Conservation (phyloP, 2,113 vertebrate species). For the Martes martes region DNA sequence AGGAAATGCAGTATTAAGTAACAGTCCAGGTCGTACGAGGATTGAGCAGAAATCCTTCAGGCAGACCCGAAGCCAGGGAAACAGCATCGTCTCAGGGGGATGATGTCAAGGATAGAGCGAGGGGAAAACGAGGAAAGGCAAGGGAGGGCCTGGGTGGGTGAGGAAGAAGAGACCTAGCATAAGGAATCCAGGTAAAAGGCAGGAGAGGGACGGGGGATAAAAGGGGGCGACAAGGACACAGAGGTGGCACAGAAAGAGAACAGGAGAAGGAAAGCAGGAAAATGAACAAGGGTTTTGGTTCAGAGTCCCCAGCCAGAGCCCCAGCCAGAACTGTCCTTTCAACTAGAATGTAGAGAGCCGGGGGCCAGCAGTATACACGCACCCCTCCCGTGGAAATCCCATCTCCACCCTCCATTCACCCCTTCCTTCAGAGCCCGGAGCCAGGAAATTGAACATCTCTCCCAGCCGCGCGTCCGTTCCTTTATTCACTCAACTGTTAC, state of each 20-base stretch:
- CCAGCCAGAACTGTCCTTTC: neutral
- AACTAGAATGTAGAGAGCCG: neutral
- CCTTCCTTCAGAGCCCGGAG: neutral
- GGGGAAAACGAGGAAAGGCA: neutral
- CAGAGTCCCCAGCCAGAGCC: neutral
- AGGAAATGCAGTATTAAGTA: neutral
- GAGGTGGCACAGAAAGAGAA: neutral
- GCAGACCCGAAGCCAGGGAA: neutral
- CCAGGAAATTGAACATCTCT: neutral
- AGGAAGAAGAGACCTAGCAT: too few species aligned
- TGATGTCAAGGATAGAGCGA: neutral
- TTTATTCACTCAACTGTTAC: neutral
- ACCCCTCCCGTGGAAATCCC: neutral
- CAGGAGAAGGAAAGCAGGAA: neutral
- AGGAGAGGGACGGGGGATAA: neutral
- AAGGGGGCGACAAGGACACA: neutral
- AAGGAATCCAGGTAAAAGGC: accelerated
- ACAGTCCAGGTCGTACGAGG: neutral
- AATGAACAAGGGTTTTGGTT: accelerated
- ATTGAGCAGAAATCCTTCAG: neutral
- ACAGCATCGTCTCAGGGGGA: too few species aligned
- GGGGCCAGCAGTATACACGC: neutral
- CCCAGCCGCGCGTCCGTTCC: neutral
- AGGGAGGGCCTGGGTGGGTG: accelerated
- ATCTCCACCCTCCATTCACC: neutral